Conservation (phyloP, 1,140 invertebrate species). For the Drosophila lowei region DNA sequence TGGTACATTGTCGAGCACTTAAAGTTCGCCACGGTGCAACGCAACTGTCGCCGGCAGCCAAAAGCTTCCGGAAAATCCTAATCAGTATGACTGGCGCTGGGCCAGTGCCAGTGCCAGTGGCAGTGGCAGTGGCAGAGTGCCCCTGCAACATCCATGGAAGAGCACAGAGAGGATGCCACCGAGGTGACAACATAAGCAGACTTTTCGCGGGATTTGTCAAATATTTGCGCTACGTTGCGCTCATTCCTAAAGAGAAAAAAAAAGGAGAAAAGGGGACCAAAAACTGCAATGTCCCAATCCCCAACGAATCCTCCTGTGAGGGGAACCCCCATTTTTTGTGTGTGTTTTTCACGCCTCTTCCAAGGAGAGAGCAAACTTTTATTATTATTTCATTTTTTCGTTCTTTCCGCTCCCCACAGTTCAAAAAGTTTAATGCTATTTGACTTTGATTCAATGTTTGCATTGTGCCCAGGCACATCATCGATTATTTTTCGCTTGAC, state of each 20-base stretch:
- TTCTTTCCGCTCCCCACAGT: conserved; percentile 58
- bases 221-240: conserved; percentile 77
- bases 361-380: conserved; percentile 49
- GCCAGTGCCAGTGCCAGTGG: conserved; percentile 33
- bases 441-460: conserved; percentile 81
- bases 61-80: conserved; percentile 18
- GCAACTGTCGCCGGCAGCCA: conserved; percentile 6
- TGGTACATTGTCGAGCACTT: conserved; percentile 22
- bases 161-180: conserved; percentile 25
- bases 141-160: neutral
- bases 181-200: conserved; percentile 77
- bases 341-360: conserved; percentile 55
- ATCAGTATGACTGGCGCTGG: conserved; percentile 26
- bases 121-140: conserved; percentile 25
- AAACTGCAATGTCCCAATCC: conserved; percentile 35
- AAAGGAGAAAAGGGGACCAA: conserved; percentile 20
- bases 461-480: conserved; percentile 59
- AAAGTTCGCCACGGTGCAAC: conserved; percentile 16
- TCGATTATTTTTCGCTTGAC: conserved; percentile 67
- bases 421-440: conserved; percentile 79
- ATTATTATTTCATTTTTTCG: conserved; percentile 49
- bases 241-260: conserved; percentile 50
- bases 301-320: neutral
- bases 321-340: conserved; percentile 17
- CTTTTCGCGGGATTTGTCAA: conserved; percentile 79